Base-by-base conservation (phyloP, 2,113 vertebrate genomes). In the Gulo gulo region DNA sequence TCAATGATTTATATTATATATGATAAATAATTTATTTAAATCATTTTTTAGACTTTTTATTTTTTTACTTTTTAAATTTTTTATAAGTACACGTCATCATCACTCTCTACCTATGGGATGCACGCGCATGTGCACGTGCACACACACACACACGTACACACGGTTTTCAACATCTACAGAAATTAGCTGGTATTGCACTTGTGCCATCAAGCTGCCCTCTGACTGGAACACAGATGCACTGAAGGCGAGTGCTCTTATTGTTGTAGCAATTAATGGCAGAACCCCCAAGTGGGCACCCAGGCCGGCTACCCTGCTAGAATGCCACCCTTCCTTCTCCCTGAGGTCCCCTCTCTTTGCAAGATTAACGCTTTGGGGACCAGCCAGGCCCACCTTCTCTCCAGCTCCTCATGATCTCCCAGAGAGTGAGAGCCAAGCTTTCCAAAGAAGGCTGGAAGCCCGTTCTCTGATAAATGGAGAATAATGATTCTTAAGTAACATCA, bases 61-160 rank as follows among this genome's bases (percentile, higher is more conserved):
- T 65, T 83, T 88, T 95, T 73, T 76, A 84, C 21, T 82, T 84
- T 65, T 39, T 36, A 63, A 95, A 67, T 74, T 34, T 88, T 97
- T 84, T 78, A 59, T 59, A 88, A 82, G n/a, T 15, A 67, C 69
- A 52, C 57, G 26, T 57, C n/a, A 65, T 82, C 50, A 76, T 84
- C 47, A 67, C 47, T 76, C 84, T 71, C 85, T 96, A 59, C 78
- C 29, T 55, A 59, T 80, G 57, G 7, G 5, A 81, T 57, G 26
- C 16, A 3, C 7, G 1, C 3, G 18, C 65, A 67, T 29, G 59
- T 61, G 23, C 34, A 67, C 12, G 16, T 31, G 47, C 4, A 36
- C 13, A 42, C 10, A 3, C 13, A 52, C 15, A 29, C 9, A 26
- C 10, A 2, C 8, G 76, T 14, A 42, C 14, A 11, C 4, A 15